Evolutionary conservation across 2,113 vertebrate genomes (phyloP).

Genomic region (Pandion haliaetus): DNA sequence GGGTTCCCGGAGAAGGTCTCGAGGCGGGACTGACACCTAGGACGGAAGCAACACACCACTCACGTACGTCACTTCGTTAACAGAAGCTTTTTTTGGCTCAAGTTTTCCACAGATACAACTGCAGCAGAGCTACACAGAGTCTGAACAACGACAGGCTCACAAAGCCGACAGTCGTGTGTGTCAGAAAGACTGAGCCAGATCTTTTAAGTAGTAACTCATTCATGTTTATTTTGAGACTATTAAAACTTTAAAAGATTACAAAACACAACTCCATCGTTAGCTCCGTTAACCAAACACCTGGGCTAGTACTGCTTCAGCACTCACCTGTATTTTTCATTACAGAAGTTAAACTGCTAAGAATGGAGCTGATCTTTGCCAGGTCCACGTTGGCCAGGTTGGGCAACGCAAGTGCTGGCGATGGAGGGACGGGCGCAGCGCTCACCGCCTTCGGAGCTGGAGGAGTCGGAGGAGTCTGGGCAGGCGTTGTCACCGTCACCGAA

Average conservation of each 20-base stretch:
- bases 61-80: neutral
- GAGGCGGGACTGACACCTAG: constrained; percentile 87
- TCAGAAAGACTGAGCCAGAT: neutral
- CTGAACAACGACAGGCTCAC: neutral
- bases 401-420: constrained; percentile 58
- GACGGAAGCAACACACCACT: constrained; percentile 48
- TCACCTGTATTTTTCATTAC: constrained; percentile 97
- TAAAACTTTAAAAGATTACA: neutral
- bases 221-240: neutral
- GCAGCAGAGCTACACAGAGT: neutral
- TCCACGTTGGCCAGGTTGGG: constrained; percentile 96
- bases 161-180: fast-evolving
- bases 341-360: constrained; percentile 91
- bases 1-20: constrained; percentile 86
- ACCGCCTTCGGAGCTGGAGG: constrained; percentile 41
- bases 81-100: fast-evolving
- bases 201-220: neutral
- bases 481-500: neutral
- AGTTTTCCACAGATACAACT: neutral
- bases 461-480: neutral
- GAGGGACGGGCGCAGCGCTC: constrained; percentile 17
- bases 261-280: neutral
- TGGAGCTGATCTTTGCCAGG: constrained; percentile 98
- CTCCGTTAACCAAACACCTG: neutral
- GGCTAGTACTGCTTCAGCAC: neutral